phyloP scores from a whole-genome alignment of 1,140 invertebrate genomes.

The Wiebesia pumilae region DNA sequence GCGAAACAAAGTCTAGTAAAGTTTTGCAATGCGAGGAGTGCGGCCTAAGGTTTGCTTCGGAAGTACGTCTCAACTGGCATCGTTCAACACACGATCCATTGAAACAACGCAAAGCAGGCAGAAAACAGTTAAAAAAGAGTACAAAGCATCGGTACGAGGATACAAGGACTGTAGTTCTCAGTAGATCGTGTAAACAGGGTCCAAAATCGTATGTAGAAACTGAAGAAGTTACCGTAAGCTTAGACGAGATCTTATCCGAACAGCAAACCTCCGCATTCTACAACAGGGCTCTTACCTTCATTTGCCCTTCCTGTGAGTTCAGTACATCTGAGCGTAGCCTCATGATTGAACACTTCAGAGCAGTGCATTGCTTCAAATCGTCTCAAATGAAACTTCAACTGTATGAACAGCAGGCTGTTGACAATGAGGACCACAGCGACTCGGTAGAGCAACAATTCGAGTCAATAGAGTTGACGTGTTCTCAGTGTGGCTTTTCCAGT shows the following conservation, averaged over 20 bases:
- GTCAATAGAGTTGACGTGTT: slow-evolving; percentile 29
- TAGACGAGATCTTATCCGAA: background rate
- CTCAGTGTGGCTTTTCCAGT: slow-evolving; percentile 53
- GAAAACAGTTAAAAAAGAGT: background rate
- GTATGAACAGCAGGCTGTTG: background rate
- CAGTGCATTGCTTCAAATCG: background rate
- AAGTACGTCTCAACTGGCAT: slow-evolving; percentile 64
- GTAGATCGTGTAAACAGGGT: background rate
- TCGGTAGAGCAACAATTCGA: slow-evolving; percentile 27
- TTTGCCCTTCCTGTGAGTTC: slow-evolving; percentile 40
- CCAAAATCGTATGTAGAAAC: background rate
- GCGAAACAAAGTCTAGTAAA: background rate
- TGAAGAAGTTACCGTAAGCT: background rate
- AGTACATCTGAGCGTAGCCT: background rate
- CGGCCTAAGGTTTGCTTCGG: slow-evolving; percentile 62
- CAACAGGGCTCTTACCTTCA: background rate
- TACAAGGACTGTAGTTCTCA: background rate
- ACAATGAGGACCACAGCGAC: background rate
- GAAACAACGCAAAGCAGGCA: slow-evolving; percentile 20
- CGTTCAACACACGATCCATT: slow-evolving; percentile 55
- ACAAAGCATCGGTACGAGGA: background rate
- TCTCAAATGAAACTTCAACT: background rate
- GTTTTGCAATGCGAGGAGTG: slow-evolving; percentile 62
- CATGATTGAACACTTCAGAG: slow-evolving; percentile 32
- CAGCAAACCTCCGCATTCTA: background rate